Evolutionary conservation across 1,140 invertebrate genomes (phyloP).

Genomic region (Heliothis subflexa): DNA sequence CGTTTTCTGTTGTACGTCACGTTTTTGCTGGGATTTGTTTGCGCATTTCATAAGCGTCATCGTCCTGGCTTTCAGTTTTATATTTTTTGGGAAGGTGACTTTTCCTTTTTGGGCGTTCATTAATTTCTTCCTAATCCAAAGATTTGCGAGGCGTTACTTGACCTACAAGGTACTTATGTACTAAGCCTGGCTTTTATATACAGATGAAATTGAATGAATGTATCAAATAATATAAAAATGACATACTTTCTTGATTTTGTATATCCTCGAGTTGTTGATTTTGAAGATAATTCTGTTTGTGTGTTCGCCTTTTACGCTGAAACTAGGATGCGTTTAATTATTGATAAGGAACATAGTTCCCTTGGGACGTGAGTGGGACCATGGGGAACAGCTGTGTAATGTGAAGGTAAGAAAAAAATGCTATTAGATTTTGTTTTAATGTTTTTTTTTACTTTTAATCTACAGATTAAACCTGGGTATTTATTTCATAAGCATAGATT

Average conservation of each 20-base stretch:
- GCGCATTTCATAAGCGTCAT: conserved; percentile 9
- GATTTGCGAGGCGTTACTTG: conserved; percentile 11
- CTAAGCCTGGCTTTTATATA: neutral
- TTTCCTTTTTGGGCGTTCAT: conserved; percentile 21
- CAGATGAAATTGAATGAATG: neutral
- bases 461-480: no score
- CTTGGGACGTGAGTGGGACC: no score
- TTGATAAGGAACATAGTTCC: no score
- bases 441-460: no score
- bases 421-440: no score
- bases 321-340: no score
- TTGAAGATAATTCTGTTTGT: no score
- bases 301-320: no score
- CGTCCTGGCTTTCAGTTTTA: conserved; percentile 14
- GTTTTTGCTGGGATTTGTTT: conserved; percentile 28
- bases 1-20: conserved; percentile 26
- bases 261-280: no score
- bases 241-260: no score
- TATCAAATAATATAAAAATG: neutral
- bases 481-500: neutral
- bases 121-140: conserved; percentile 32
- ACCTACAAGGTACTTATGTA: neutral
- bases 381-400: no score
- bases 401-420: no score
- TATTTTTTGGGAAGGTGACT: conserved; percentile 17